Evolutionary conservation across 2,888 invertebrate genomes (phyloP).

Genomic region (Calameuta filiformis): DNA sequence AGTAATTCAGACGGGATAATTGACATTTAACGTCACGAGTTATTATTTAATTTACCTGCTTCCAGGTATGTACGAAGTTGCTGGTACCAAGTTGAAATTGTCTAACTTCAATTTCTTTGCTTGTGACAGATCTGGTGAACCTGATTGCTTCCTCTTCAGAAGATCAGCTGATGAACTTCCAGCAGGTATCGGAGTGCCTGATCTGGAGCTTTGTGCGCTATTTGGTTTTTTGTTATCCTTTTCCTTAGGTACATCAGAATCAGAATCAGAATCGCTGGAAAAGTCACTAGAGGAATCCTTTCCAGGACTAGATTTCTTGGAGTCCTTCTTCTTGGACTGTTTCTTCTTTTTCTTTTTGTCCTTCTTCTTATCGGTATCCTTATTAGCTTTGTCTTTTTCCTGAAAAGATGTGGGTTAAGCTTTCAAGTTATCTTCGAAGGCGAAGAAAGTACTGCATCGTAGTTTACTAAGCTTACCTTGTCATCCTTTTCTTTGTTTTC

Average conservation of each 20-base stretch:
- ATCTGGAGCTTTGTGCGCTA: constrained; percentile 70
- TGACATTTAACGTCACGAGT: constrained; percentile 2
- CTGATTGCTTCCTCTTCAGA: constrained; percentile 56
- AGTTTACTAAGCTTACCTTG: constrained; percentile 66
- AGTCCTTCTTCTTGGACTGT: constrained; percentile 56
- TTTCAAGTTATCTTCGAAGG: no score
- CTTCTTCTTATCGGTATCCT: constrained; percentile 63
- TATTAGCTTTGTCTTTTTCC: constrained; percentile 67
- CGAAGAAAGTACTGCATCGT: neutral
- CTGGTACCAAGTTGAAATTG: constrained; percentile 56
- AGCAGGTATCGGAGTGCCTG: constrained; percentile 64
- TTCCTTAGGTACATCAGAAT: constrained; percentile 60
- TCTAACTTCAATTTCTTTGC: constrained; percentile 71
- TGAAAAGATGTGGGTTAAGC: constrained; percentile 20
- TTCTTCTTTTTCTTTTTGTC: constrained; percentile 63
- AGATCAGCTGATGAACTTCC: constrained; percentile 64
- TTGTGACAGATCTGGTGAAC: constrained; percentile 66
- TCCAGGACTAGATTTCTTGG: constrained; percentile 45
- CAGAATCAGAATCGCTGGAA: constrained; percentile 58
- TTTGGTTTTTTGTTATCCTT: constrained; percentile 67
- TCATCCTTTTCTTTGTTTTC: constrained; percentile 69
- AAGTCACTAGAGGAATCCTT: constrained; percentile 62
- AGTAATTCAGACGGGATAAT: neutral
- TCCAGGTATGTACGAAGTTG: constrained; percentile 67
- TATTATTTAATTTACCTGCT: constrained; percentile 58